Percentiles rank a stretch among this genome's conserved stretches.
phyloP scores from a whole-genome alignment of 2,888 invertebrate species.

The Tetanocera ferruginea region DNA sequence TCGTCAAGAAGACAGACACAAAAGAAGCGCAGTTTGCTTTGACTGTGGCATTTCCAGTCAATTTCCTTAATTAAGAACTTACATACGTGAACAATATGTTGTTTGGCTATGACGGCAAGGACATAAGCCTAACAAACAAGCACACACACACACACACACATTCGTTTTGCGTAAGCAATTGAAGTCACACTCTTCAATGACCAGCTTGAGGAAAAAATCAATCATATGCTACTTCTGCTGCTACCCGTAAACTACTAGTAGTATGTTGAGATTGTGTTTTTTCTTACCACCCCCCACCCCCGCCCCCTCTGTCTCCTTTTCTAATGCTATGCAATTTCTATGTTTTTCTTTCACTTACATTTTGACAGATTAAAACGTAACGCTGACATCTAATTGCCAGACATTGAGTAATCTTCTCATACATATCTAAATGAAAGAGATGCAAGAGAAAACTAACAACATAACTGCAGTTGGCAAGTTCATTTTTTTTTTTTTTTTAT shows the following conservation, averaged over 20 bases:
- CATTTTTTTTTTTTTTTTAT: too few species aligned
- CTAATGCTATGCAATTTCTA: too few species aligned
- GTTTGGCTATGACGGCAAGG: too few species aligned
- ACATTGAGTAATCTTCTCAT: not conserved
- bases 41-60: slow-evolving; percentile 19
- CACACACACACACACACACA: not conserved
- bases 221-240: too few species aligned
- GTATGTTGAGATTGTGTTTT: too few species aligned
- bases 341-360: not conserved
- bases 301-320: not conserved
- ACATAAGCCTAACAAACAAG: too few species aligned
- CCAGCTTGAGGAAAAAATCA: not conserved
- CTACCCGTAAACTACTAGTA: too few species aligned
- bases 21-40: not conserved
- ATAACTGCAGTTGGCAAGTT: not conserved
- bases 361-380: not conserved
- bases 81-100: not conserved
- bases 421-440: not conserved
- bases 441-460: not conserved
- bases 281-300: not conserved
- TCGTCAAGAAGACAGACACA: not conserved
- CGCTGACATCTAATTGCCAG: not conserved
- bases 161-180: not conserved
- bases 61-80: not conserved
- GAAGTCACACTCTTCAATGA: not conserved